Conservation (phyloP, 2,113 vertebrate species). For the Gila orcuttii region DNA sequence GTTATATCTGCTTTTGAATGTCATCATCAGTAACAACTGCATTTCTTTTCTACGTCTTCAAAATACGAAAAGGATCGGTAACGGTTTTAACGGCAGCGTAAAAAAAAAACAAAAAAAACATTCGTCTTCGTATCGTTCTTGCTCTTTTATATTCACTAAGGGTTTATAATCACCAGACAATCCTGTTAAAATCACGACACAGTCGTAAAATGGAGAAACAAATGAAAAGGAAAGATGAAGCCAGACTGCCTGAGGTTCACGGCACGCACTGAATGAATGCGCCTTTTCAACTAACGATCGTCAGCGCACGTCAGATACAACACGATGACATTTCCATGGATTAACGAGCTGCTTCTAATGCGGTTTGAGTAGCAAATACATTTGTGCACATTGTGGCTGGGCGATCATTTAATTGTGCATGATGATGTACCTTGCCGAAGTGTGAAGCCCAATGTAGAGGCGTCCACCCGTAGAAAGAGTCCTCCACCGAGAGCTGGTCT, state of each 20-base stretch:
- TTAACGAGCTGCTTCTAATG: background rate
- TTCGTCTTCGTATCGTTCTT: background rate
- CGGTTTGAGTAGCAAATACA: background rate
- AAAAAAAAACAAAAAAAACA: background rate
- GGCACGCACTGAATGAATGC: background rate
- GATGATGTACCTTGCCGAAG: conserved; percentile 88
- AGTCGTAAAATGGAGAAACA: background rate
- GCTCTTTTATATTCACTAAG: background rate
- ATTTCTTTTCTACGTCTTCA: background rate
- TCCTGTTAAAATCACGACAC: background rate
- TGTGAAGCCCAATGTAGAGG: conserved; percentile 97
- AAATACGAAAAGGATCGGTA: background rate
- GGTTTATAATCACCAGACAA: background rate
- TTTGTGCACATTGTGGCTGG: no score
- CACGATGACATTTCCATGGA: background rate
- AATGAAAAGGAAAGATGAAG: background rate
- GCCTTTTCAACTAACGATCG: background rate
- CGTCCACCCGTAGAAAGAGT: conserved; percentile 97
- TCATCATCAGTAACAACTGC: background rate
- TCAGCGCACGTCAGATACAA: background rate
- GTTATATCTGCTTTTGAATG: background rate
- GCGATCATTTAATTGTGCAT: no score
- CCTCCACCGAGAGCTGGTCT: conserved; percentile 82
- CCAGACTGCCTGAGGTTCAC: background rate
- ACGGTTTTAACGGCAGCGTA: background rate